Evolutionary conservation across 2,888 invertebrate genomes (phyloP), one percentile per base, ranked within the genome.

Genomic region (Campoplex nolae): DNA sequence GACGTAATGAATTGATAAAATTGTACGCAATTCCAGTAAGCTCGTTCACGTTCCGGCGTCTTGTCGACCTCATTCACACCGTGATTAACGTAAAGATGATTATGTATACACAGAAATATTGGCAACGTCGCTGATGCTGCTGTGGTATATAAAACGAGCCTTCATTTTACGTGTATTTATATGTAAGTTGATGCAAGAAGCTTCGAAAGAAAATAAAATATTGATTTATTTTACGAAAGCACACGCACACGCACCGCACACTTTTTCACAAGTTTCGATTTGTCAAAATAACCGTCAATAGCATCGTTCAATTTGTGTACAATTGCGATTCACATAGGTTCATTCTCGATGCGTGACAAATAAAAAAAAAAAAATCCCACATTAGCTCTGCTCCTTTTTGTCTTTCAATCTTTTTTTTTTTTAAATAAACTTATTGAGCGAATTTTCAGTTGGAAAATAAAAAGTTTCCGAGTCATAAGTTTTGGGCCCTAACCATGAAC

Each of bases 401-500:
- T 45, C 58, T 79, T n/a, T 48, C 23, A 7, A 11, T 16, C 32
- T 6, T 28, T 6, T 45, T n/a, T 23, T 23, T 23, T 23, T 23
- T 23, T 23, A 23, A 32, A 28, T 45, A 42, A 38, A 58, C 70
- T 42, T 42, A 68, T 79, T 18, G 28, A 70, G 32, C 48, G 35
- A 35, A 42, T 45, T 23, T 28, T 42, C 11, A 32, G 18, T 18
- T 45, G 28, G 2, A n/a, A 77, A 28, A 42, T 16, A 74, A 11
- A 65, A 28, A 13, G 16, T 73, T 70, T 71, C 58, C 16, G 48
- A 54, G 77, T 38, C 73, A 70, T 68, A 62, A 83, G 76, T 77
- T 85, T 89, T 89, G 32, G 62, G 88, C 90, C 94, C 95, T 93
- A 95, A 96, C 96, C 96, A 94, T 96, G 96, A 76, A 96, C 96